Evolutionary conservation across 23 tunicate genomes (phyloP).

Genomic region (Aplidium turbinatum): DNA sequence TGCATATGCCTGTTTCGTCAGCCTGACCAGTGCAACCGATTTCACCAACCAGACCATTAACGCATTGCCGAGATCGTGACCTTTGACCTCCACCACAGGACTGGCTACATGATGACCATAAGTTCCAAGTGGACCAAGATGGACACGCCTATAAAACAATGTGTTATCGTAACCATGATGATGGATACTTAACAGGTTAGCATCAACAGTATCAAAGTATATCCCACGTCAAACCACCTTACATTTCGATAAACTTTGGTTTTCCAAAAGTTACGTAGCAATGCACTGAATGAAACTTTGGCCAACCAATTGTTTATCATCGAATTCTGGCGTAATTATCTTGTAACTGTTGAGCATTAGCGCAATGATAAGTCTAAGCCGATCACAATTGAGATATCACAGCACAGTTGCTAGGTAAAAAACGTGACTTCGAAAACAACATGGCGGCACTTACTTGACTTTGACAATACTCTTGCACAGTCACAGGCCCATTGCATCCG

Average conservation of each 20-base stretch:
- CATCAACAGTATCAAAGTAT: neutral
- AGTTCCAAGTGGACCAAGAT: slow-evolving; percentile 67
- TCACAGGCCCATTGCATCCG: slow-evolving; percentile 59
- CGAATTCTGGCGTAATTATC: too few relatives aligned
- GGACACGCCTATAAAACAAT: slow-evolving; percentile 62
- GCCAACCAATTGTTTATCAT: too few relatives aligned
- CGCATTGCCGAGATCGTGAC: slow-evolving; percentile 49
- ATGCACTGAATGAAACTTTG: too few relatives aligned
- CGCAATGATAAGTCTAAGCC: too few relatives aligned
- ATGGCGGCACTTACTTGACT: slow-evolving; percentile 39
- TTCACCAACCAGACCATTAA: slow-evolving; percentile 67
- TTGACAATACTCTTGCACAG: slow-evolving; percentile 34
- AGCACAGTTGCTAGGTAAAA: too few relatives aligned
- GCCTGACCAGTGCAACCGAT: slow-evolving; percentile 64
- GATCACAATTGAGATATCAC: too few relatives aligned
- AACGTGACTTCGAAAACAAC: too few relatives aligned
- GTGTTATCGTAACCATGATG: neutral
- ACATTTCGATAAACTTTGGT: too few relatives aligned
- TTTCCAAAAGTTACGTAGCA: too few relatives aligned
- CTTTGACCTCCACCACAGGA: slow-evolving; percentile 76
- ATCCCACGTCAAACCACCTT: too few relatives aligned
- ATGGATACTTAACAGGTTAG: neutral
- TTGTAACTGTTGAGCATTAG: too few relatives aligned
- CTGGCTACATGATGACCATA: slow-evolving; percentile 58
- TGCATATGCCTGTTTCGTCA: slow-evolving; percentile 29